Base-by-base conservation (phyloP, 2,888 invertebrate species). In the Adela reaumurella region DNA sequence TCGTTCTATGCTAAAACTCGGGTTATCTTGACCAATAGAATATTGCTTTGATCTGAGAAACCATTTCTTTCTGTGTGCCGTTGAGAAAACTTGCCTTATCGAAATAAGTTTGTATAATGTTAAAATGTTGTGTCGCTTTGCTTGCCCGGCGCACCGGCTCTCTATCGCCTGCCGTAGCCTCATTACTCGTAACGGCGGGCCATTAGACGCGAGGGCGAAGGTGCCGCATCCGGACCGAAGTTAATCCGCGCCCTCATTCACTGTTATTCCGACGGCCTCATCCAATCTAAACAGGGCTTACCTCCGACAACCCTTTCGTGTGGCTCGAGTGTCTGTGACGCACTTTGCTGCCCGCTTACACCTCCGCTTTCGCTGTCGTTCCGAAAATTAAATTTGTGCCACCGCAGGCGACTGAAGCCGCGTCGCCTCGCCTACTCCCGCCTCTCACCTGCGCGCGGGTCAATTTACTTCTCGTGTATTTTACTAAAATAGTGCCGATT, bases 241-340 rank as follows among this genome's bases (percentile, higher is more conserved):
- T 78, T 77, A 78, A 78, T 77, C 78, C 78, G 74, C 72, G 74
- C 76, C 76, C 77, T 78, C 76, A 76, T 78, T 78, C 76, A 74
- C 76, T 78, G 78, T 78, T 78, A 78, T 78, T 78, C 74, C 74
- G 72, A 74, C 76, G 77, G 74, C 72, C 76, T 77, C 76, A 77
- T 78, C 77, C 77, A 78, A 78, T 78, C 77, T 78, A 76, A 78
- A 77, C 77, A 73, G 70, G 69, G 74, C 74, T 78, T 74, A 74
- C 74, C 43, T 29, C 70, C 70, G 73, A 72, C 74, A 71, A 70
- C 68, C 70, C 65, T 72, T 73, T 73, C 69, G 68, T 71, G 69
- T 70, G 68, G 67, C 68, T 72, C 69, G 70, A n/a, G 43, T 43
- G n/a, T 17, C 14, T 43, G 43, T 17, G 16, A 43, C 43, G 43